A percentile compares a stretch with the other conserved stretches of the same genome.
These are phyloP conservation scores for Lottia gigantea DNA, from an alignment of 2,888 invertebrate genomes.

Conservation along the genomic window DNA sequence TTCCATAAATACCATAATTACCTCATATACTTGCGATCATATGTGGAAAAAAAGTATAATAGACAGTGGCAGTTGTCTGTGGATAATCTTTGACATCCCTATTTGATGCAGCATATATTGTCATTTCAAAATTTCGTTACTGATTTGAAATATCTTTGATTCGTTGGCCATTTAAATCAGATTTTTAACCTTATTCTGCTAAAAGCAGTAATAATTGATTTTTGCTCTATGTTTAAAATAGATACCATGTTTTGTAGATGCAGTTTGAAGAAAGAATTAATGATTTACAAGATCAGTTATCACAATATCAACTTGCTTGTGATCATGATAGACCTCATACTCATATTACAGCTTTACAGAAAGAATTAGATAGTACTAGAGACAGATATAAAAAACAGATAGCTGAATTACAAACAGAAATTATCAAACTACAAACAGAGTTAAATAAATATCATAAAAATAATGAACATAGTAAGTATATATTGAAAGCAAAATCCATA, in stretches of 20 bases:
- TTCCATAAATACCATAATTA: too few species aligned
- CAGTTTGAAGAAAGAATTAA: conserved; percentile 64
- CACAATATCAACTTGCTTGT: conserved; percentile 38
- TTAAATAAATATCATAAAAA: conserved; percentile 42
- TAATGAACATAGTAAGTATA: conserved; percentile 34
- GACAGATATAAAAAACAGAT: conserved; percentile 54
- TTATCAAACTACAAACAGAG: conserved; percentile 50
- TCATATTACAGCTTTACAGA: conserved; percentile 57
- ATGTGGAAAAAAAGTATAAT: neutral
- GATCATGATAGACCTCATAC: conserved; percentile 52
- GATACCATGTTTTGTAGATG: conserved; percentile 38
- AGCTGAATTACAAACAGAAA: conserved; percentile 53
- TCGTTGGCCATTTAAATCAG: too few species aligned
- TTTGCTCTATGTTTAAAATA: too few species aligned
- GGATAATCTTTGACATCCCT: too few species aligned
- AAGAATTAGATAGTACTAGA: conserved; percentile 59
- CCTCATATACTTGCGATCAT: too few species aligned
- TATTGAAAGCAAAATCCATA: neutral
- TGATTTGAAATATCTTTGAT: too few species aligned
- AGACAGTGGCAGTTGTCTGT: too few species aligned
- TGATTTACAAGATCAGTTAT: conserved; percentile 57
- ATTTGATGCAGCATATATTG: too few species aligned
- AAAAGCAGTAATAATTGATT: too few species aligned
- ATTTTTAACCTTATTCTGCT: too few species aligned
- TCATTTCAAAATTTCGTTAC: too few species aligned